phyloP scores from a whole-genome alignment of 1,140 invertebrate genomes.

The Melipona quadrifasciata region DNA sequence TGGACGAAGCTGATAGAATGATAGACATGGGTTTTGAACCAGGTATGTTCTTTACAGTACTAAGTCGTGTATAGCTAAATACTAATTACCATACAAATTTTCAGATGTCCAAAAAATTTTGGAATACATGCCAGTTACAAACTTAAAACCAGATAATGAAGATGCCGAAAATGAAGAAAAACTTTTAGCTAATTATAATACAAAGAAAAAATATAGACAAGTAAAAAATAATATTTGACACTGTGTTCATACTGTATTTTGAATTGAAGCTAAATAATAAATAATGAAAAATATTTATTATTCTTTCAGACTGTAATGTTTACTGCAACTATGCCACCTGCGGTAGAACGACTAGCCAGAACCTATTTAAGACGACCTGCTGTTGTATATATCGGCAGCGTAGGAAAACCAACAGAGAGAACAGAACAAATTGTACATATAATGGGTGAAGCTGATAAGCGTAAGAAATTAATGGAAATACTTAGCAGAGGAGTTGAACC shows the following conservation, averaged over 20 bases:
- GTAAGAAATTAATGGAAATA: slow-evolving; percentile 94
- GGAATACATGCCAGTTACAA: slow-evolving; percentile 99
- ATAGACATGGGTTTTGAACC: slow-evolving; percentile 99
- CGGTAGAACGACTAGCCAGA: slow-evolving; percentile 97
- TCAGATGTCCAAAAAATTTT: slow-evolving; percentile 98
- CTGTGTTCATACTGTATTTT: not conserved
- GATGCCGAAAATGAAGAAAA: slow-evolving; percentile 98
- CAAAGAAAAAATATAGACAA: slow-evolving; percentile 98
- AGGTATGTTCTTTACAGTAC: slow-evolving; percentile 70
- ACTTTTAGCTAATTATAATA: slow-evolving; percentile 96
- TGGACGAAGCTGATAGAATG: slow-evolving; percentile 98
- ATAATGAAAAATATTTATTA: slow-evolving; percentile 39
- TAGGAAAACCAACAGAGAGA: slow-evolving; percentile 98
- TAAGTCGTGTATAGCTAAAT: not conserved
- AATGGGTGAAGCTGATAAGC: slow-evolving; percentile 96
- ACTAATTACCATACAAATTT: slow-evolving; percentile 35
- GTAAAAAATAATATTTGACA: slow-evolving; percentile 72
- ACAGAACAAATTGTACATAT: slow-evolving; percentile 99
- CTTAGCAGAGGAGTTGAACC: slow-evolving; percentile 94
- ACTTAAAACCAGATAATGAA: slow-evolving; percentile 99
- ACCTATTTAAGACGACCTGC: slow-evolving; percentile 97
- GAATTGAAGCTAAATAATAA: slow-evolving; percentile 1
- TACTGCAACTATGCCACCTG: slow-evolving; percentile 99
- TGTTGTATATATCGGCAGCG: slow-evolving; percentile 99
- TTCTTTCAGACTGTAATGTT: slow-evolving; percentile 97